These are phyloP conservation scores for Catonia carolina DNA, from an alignment of 2,888 invertebrate species.

Conservation along the genomic window DNA sequence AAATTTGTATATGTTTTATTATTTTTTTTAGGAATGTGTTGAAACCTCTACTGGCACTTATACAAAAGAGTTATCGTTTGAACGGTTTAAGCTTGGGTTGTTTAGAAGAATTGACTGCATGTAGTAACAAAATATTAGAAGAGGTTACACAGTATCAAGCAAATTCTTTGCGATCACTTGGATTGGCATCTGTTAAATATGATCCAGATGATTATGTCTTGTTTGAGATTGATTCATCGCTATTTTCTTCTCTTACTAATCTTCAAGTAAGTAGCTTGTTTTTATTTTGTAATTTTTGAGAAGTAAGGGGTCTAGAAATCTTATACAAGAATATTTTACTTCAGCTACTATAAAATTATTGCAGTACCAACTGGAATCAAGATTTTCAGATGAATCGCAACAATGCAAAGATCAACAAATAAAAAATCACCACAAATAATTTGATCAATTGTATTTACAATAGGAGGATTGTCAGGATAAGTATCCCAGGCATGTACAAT, in stretches of 20 bases:
- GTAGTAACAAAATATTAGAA: constrained; percentile 43
- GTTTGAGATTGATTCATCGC: constrained; percentile 49
- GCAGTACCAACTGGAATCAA: too few species aligned
- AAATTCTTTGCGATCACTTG: constrained; percentile 53
- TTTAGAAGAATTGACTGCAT: constrained; percentile 48
- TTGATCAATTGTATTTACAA: too few species aligned
- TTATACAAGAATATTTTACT: too few species aligned
- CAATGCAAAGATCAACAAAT: too few species aligned
- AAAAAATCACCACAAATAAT: too few species aligned
- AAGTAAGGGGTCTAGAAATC: too few species aligned
- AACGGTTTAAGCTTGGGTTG: constrained; percentile 50
- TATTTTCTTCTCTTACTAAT: constrained; percentile 53
- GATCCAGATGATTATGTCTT: constrained; percentile 60
- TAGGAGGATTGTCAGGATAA: too few species aligned
- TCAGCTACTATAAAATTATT: too few species aligned
- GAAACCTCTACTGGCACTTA: constrained; percentile 43
- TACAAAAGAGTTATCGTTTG: constrained; percentile 44
- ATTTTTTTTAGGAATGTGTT: constrained; percentile 37
- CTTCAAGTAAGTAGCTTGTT: constrained; percentile 44
- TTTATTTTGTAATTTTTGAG: too few species aligned
- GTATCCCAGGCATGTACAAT: too few species aligned
- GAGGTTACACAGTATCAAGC: constrained; percentile 46
- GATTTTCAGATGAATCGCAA: too few species aligned
- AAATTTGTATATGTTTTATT: too few species aligned
- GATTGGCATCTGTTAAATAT: constrained; percentile 65